Percentiles rank a stretch among this genome's conserved stretches.
phyloP scores from a whole-genome alignment of 2,888 invertebrate species.

The Epinotia demarniana region DNA sequence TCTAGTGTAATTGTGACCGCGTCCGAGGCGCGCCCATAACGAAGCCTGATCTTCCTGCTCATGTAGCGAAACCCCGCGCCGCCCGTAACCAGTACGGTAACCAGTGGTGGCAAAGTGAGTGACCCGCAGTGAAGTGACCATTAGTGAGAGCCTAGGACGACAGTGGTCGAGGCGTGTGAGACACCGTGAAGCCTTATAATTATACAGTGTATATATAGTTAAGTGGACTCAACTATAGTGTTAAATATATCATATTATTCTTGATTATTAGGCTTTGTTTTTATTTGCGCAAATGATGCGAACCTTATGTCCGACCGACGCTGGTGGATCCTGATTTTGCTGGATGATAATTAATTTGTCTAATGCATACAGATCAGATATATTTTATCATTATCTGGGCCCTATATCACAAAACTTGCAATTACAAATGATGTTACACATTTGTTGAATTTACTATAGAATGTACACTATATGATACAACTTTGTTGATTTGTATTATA shows the following conservation, averaged over 20 bases:
- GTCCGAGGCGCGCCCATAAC: conserved; percentile 68
- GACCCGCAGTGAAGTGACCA: background rate
- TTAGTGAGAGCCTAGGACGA: conserved; percentile 39
- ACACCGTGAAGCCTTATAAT: conserved; percentile 76
- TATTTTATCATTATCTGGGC: background rate
- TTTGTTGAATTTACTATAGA: too few species aligned
- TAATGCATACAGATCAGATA: background rate
- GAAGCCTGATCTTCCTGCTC: conserved; percentile 69
- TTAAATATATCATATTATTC: conserved; percentile 62
- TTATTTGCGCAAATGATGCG: conserved; percentile 77
- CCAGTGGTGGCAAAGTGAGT: background rate
- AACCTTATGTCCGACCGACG: conserved; percentile 37
- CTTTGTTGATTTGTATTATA: too few species aligned
- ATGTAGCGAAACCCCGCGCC: conserved; percentile 56
- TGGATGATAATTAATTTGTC: background rate
- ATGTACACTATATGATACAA: too few species aligned
- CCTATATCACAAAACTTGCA: too few species aligned
- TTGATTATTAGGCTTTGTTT: conserved; percentile 59
- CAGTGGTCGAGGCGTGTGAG: conserved; percentile 42
- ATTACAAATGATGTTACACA: too few species aligned
- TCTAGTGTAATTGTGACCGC: conserved; percentile 9
- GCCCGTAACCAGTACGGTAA: background rate
- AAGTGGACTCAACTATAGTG: conserved; percentile 62
- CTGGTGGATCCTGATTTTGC: conserved; percentile 3
- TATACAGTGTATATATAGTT: conserved; percentile 79